These are phyloP conservation scores for Rhea pennata DNA, from an alignment of 2,113 vertebrate genomes.

Conservation along the genomic window DNA sequence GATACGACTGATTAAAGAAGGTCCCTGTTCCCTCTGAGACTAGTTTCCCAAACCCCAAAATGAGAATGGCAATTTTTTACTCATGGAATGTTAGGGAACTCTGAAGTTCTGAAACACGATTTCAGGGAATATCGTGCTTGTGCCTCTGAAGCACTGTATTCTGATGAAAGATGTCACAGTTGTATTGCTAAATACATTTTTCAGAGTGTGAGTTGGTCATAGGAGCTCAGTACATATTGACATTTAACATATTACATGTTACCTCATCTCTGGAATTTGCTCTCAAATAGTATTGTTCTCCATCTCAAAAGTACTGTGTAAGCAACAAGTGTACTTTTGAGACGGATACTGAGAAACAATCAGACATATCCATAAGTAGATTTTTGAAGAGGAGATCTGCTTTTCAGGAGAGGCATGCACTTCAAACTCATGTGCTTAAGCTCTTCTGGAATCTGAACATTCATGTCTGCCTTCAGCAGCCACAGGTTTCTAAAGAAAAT, in stretches of 20 bases:
- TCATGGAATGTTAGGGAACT: background rate
- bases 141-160: background rate
- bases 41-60: background rate
- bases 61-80: background rate
- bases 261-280: background rate
- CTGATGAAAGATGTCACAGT: background rate
- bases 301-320: background rate
- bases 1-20: background rate
- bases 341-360: background rate
- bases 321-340: background rate
- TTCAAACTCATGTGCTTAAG: too few relatives aligned
- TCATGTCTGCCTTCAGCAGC: too few relatives aligned
- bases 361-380: accelerated
- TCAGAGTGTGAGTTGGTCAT: background rate
- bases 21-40: background rate
- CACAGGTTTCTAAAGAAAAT: too few relatives aligned
- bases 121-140: background rate
- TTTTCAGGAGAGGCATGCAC: background rate
- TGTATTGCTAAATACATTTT: background rate
- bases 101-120: background rate
- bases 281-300: background rate
- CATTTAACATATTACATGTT: background rate
- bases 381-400: background rate
- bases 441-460: too few relatives aligned
- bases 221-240: background rate